Base-by-base conservation (phyloP, 2,113 vertebrate species). In the Enhydra lutris region DNA sequence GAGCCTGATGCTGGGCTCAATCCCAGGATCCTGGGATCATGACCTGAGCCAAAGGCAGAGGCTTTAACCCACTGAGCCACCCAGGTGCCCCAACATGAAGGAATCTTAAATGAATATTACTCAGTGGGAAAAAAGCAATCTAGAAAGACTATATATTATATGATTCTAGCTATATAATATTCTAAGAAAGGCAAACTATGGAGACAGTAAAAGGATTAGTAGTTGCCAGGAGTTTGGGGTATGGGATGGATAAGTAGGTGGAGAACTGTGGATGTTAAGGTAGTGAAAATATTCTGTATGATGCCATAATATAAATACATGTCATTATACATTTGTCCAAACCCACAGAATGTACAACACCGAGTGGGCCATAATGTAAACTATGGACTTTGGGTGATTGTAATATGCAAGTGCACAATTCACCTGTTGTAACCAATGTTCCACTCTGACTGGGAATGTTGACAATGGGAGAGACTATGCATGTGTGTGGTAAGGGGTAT, bases 1-100 rank as follows among this genome's bases (percentile, higher is more conserved):
- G 52, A 52, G 52, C 52, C 15, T 0, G 15, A 52, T 52, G 14
- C 4, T 0, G 14, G 15, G 52, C 15, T 52, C 15, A 1, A 52
- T 17, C 52, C 15, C 52, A 52, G 15, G 52, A 52, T 15, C 15
- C 52, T 17, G 15, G 15, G 52, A 52, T 52, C 52, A 52, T 52
- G 52, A 17, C 52, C 52, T 55, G 52, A 55, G 52, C 52, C 52
- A 5, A 55, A 55, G 52, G 52, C 52, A 18, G 52, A 55, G 17
- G 52, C 17, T 55, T 55, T 55, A 55, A 55, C 52, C 52, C 17
- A 18, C 52, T 55, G 52, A 55, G 52, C 5, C 52, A 17, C 52
- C 52, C 52, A 55, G 52, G 52, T 1, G 52, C 52, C 52, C 52
- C 52, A 55, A 87, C 31, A 67, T 45, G 11, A 31, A 87, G 7